Conservation (phyloP, 2,888 invertebrate species). For the Ernsta delagoae region DNA sequence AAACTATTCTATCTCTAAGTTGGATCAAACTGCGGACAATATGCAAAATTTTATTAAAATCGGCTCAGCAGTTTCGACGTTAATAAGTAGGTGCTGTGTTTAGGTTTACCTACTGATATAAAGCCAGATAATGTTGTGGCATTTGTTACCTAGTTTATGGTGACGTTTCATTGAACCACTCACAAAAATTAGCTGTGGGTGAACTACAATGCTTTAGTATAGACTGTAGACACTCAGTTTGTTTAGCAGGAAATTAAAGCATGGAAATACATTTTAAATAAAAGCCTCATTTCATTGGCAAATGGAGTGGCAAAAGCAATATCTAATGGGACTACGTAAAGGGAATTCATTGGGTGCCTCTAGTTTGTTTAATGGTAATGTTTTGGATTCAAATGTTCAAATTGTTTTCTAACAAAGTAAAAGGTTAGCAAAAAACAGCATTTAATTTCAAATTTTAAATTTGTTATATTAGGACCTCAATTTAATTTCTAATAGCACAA, state of each 20-base stretch:
- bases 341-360: neutral
- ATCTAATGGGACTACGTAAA: neutral
- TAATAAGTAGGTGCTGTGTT: too few relatives aligned
- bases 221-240: neutral
- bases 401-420: neutral
- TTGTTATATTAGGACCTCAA: neutral
- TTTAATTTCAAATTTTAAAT: neutral
- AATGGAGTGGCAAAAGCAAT: conserved; percentile 7
- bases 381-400: neutral
- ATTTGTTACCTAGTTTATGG: neutral
- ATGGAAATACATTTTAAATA: conserved; percentile 4
- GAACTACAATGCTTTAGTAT: neutral
- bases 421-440: too few relatives aligned
- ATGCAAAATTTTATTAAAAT: too few relatives aligned
- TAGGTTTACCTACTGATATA: neutral
- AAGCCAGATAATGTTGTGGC: neutral
- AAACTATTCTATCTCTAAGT: too few relatives aligned
- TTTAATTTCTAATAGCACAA: too few relatives aligned
- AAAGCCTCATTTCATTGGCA: conserved; percentile 1
- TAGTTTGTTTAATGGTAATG: neutral
- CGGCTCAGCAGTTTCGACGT: too few relatives aligned
- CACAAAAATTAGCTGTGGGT: neutral
- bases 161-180: neutral
- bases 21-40: too few relatives aligned
- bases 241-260: conserved; percentile 11